Percentiles rank a stretch among this genome's conserved stretches.
These are phyloP conservation scores for Eumeta japonica DNA, from an alignment of 1,140 invertebrate species.

Conservation along the genomic window DNA sequence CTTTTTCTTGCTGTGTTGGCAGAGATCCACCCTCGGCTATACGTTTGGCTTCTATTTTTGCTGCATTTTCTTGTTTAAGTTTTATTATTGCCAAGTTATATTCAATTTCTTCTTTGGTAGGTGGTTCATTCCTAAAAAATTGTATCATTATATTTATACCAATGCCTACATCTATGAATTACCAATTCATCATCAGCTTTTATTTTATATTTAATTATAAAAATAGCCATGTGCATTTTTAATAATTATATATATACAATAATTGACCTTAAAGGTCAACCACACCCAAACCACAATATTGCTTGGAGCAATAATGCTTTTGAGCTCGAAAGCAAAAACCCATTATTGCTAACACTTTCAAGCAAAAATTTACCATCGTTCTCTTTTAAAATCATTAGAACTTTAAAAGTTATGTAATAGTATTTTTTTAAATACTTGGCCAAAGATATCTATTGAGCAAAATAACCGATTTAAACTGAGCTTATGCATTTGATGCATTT, in stretches of 20 bases:
- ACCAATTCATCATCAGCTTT: not conserved
- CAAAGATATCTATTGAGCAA: no score
- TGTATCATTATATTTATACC: not conserved
- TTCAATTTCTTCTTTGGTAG: constrained; percentile 70
- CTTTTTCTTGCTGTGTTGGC: constrained; percentile 24
- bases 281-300: no score
- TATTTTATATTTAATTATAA: not conserved
- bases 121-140: constrained; percentile 59
- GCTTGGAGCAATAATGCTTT: no score
- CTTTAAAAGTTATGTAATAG: no score
- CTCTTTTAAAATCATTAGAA: no score
- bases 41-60: constrained; percentile 58
- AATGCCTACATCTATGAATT: not conserved
- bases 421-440: no score
- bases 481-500: no score
- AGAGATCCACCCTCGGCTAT: constrained; percentile 33
- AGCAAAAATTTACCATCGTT: no score
- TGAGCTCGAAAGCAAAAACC: no score
- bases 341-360: no score
- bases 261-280: no score
- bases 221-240: not conserved
- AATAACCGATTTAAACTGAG: no score
- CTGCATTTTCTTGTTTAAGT: constrained; percentile 73
- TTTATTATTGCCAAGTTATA: constrained; percentile 69
- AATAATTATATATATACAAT: not conserved